Percentiles rank a stretch among this genome's conserved stretches.
phyloP scores from a whole-genome alignment of 2,113 vertebrate species.

The Toxostoma redivivum region DNA sequence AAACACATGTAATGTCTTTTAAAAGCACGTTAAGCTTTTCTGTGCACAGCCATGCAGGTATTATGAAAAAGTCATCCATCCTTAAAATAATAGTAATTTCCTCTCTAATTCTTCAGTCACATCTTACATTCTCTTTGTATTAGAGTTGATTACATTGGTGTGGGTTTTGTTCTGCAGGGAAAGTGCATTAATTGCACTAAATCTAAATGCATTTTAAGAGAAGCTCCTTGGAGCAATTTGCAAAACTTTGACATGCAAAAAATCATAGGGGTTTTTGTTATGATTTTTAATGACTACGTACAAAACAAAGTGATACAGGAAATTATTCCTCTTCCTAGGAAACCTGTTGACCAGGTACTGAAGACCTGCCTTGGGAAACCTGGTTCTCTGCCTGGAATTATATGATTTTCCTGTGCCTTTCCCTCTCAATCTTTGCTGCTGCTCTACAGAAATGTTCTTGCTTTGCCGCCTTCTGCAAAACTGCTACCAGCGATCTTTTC shows the following conservation, averaged over 20 bases:
- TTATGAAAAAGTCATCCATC: not conserved
- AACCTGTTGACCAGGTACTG: constrained; percentile 59
- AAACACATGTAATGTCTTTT: constrained; percentile 21
- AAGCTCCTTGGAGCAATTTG: constrained; percentile 24
- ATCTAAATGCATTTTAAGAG: constrained; percentile 23
- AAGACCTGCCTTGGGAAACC: not conserved
- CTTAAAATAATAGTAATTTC: constrained; percentile 32
- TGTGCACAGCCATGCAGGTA: not conserved
- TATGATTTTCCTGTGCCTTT: not conserved
- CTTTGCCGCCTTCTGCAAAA: not conserved
- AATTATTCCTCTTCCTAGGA: constrained; percentile 21
- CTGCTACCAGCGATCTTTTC: not conserved
- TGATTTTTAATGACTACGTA: not conserved
- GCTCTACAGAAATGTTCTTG: not conserved
- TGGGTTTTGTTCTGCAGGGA: not conserved
- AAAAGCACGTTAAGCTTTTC: not conserved
- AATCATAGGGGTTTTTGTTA: not conserved
- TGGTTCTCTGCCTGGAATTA: not conserved
- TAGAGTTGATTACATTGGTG: not conserved
- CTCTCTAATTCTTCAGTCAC: constrained; percentile 10
- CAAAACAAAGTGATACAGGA: not conserved
- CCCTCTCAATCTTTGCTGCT: not conserved
- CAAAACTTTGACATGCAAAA: constrained; percentile 39
- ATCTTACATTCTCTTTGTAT: not conserved
- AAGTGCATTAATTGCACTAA: constrained; percentile 3